A percentile compares a stretch with the other conserved stretches of the same genome.
phyloP scores from a whole-genome alignment of 2,888 invertebrate species.

The Tipula helvola region DNA sequence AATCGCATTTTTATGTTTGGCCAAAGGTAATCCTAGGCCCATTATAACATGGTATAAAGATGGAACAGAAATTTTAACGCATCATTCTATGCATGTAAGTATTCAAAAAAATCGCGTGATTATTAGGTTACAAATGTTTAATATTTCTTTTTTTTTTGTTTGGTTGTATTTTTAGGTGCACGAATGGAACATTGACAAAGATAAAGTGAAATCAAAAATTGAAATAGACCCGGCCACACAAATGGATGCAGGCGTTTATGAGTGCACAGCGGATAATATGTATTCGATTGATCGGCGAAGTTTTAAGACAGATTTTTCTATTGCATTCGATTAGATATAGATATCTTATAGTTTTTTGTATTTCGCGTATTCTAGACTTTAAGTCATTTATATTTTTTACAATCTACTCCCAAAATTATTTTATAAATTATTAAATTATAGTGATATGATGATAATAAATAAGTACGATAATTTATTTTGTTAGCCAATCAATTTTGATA shows the following conservation, averaged over 20 bases:
- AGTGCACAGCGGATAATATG: constrained; percentile 89
- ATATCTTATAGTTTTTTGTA: not conserved
- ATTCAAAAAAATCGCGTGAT: not conserved
- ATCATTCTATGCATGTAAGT: constrained; percentile 76
- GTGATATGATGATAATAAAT: not conserved
- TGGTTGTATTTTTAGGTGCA: constrained; percentile 49
- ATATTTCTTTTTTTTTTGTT: not conserved
- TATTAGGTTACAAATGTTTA: not conserved
- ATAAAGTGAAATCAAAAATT: constrained; percentile 79
- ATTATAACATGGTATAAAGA: constrained; percentile 95
- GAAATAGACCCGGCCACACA: constrained; percentile 92
- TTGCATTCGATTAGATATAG: constrained; percentile 61
- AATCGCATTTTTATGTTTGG: constrained; percentile 84
- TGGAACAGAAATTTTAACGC: constrained; percentile 82
- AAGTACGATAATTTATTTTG: not conserved
- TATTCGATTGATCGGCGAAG: constrained; percentile 82
- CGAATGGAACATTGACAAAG: constrained; percentile 74
- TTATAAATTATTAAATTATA: not conserved
- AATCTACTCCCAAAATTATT: not conserved
- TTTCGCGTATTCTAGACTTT: not conserved
- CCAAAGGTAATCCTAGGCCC: constrained; percentile 78
- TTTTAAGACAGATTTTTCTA: constrained; percentile 87
- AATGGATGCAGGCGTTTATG: constrained; percentile 92
- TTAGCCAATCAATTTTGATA: not conserved
- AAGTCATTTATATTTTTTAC: not conserved